A percentile compares a stretch with the other conserved stretches of the same genome.
Evolutionary conservation across 1,140 invertebrate genomes (phyloP).

Genomic region (Prorops nasuta): DNA sequence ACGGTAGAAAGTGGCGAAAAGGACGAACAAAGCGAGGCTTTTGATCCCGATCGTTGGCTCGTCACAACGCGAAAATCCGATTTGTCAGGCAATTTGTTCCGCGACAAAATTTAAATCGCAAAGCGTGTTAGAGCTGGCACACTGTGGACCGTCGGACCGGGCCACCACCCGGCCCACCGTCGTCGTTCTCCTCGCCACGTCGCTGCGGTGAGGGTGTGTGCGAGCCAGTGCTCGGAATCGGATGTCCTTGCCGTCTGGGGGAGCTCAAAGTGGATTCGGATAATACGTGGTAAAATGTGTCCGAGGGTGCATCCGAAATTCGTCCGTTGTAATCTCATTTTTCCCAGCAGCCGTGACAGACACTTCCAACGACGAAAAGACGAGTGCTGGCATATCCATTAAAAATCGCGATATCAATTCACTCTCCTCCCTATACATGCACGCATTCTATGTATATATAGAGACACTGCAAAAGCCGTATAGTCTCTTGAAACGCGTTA

Average conservation of each 20-base stretch:
- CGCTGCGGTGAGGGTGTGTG: too few species aligned
- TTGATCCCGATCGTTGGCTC: conserved; percentile 20
- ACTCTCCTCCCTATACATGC: too few species aligned
- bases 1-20: conserved; percentile 1
- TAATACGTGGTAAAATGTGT: conserved; percentile 47
- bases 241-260: conserved; percentile 38
- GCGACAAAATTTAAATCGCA: conserved; percentile 57
- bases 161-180: too few species aligned
- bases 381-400: too few species aligned
- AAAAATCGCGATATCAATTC: too few species aligned
- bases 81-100: conserved; percentile 51
- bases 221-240: conserved; percentile 9
- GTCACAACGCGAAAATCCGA: conserved; percentile 40
- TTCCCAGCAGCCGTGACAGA: conserved; percentile 26
- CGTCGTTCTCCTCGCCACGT: too few species aligned
- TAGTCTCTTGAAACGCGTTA: too few species aligned
- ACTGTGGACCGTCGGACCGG: too few species aligned
- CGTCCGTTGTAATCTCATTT: conserved; percentile 46
- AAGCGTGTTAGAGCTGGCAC: conserved; percentile 35
- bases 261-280: conserved; percentile 49
- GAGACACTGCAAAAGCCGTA: too few species aligned
- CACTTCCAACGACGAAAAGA: conserved; percentile 20
- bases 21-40: conserved; percentile 11
- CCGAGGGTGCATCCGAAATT: conserved; percentile 53
- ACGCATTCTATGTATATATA: too few species aligned